phyloP scores from a whole-genome alignment of 2,797 vertebrate species.

The Tapirus indicus region DNA sequence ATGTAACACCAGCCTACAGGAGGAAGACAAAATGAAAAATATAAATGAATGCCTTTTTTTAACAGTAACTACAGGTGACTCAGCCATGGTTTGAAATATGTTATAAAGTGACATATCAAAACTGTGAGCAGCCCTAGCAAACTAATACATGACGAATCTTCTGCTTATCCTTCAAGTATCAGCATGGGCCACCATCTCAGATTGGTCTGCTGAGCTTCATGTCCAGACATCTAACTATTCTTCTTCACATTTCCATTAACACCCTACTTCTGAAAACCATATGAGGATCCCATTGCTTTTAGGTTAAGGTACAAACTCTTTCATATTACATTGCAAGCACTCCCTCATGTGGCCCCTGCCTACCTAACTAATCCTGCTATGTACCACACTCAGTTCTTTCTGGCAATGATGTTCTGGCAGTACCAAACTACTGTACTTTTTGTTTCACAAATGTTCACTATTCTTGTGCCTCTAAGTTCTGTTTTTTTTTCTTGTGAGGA shows the following conservation, averaged over 20 bases:
- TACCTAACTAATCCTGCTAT: not conserved
- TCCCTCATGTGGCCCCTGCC: not conserved
- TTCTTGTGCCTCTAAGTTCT: not conserved
- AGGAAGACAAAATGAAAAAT: not conserved
- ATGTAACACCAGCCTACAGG: not conserved
- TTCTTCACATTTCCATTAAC: not conserved
- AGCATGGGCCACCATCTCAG: not conserved
- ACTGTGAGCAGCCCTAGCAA: not conserved
- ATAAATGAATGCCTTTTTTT: not conserved
- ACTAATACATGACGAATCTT: not conserved
- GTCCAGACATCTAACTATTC: not conserved
- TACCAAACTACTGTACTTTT: not conserved
- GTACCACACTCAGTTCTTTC: not conserved
- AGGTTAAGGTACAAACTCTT: not conserved
- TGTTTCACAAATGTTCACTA: not conserved
- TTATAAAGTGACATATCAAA: slow-evolving; percentile 1
- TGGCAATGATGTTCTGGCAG: not conserved
- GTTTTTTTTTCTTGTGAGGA: no score
- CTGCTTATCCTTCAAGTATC: not conserved
- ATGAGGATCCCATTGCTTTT: not conserved
- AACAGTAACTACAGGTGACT: not conserved
- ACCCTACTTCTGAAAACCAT: not conserved
- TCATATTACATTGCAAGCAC: not conserved
- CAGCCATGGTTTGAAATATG: not conserved
- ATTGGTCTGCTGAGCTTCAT: not conserved